Evolutionary conservation across 2,113 vertebrate genomes (phyloP).

Genomic region (Prinia subflava): DNA sequence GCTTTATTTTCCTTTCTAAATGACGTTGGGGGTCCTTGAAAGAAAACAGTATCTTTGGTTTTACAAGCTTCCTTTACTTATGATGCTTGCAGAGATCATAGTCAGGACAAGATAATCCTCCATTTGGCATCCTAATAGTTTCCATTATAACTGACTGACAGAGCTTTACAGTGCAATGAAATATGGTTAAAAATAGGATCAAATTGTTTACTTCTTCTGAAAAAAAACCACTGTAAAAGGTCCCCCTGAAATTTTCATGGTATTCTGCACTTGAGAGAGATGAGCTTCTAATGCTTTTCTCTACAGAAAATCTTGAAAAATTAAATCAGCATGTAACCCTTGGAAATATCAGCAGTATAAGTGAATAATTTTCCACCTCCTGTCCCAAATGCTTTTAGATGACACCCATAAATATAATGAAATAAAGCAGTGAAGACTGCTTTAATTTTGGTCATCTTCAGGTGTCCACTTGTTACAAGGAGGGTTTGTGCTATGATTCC

Average conservation of each 20-base stretch:
- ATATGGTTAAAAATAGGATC: not conserved
- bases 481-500: not conserved
- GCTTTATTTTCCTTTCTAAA: not conserved
- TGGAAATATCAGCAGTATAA: not conserved
- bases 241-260: not conserved
- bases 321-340: not conserved
- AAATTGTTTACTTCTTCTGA: not conserved
- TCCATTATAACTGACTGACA: slow-evolving; percentile 2
- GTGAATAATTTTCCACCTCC: not conserved
- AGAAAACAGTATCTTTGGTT: not conserved
- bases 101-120: slow-evolving; percentile 15
- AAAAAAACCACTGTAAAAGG: not conserved
- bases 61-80: not conserved
- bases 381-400: not conserved
- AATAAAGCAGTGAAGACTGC: not conserved
- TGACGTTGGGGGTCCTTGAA: not conserved
- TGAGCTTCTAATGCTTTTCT: not conserved
- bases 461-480: not conserved
- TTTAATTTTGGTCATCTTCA: not conserved
- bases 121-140: slow-evolving; percentile 22
- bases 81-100: not conserved
- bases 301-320: not conserved
- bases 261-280: not conserved
- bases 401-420: not conserved
- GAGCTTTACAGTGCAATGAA: not conserved